Evolutionary conservation across 2,113 vertebrate species (phyloP), one percentile per base, ranked within the genome.

Genomic region (Fulmarus glacialis): DNA sequence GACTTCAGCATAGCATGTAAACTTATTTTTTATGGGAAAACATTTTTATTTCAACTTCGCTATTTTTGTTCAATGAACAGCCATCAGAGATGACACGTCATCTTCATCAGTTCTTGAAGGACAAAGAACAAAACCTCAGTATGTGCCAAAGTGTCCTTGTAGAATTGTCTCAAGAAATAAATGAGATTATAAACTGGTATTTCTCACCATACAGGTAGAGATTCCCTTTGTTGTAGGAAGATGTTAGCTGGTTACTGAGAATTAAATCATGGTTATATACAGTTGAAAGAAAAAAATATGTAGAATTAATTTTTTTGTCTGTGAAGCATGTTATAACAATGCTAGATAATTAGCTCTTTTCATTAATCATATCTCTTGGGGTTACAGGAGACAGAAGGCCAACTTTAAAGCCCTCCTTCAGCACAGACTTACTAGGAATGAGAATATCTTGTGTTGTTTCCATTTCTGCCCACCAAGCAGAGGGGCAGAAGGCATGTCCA

Each of bases 61-160:
- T 59, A 42, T 67, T 92, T 91, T 90, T 91, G 78, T 82, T 95
- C 88, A 87, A 11, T 88, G 62, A 91, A 83, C 66, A 91, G 15
- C 30, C 58, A 34, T 47, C 45, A 60, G 40, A 83, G 34, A 75
- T 81, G 91, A 71, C 48, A 48, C 12, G 45, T 71, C 27, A 47
- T 89, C 30, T 59, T 73, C 79, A 66, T 38, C 64, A 36, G 43
- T 70, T 89, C 70, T 87, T 85, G 78, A 87, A 88, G 68, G 75
- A 70, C 32, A 80, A 64, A 45, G 60, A 80, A 64, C 15, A 45
- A 70, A 89, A 80, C 24, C 55, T 74, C 40, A 74, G 23, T 32
- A 64, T 53, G 18, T 82, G 81, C 40, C 38, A 22, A 52, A 89
- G 15, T 52, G 13, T 80, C 85, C 40, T 50, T 55, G 23, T 36